Conservation (phyloP, 1,140 invertebrate species). For the Zaprionus inermis region DNA sequence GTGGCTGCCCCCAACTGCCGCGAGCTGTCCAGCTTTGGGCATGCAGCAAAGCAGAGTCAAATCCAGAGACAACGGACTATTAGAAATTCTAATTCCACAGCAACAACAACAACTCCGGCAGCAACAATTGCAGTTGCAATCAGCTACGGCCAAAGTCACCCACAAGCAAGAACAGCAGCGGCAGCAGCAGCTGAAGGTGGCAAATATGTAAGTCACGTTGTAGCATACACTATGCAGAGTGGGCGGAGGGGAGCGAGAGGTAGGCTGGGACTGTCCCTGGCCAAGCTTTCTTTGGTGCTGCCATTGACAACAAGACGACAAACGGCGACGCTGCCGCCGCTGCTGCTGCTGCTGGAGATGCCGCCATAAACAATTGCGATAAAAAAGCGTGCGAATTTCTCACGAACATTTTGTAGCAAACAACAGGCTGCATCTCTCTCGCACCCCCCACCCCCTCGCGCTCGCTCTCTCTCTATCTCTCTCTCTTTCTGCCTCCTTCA, state of each 20-base stretch:
- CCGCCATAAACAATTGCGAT: conserved; percentile 82
- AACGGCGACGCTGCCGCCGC: conserved; percentile 34
- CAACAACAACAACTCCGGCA: conserved; percentile 42
- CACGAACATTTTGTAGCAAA: conserved; percentile 69
- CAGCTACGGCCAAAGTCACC: conserved; percentile 63
- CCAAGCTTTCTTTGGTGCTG: conserved; percentile 76
- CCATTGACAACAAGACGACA: conserved; percentile 67
- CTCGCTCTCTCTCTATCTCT: conserved; percentile 1
- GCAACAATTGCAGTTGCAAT: conserved; percentile 48
- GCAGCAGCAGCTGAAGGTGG: conserved; percentile 64
- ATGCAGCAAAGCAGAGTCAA: conserved; percentile 36
- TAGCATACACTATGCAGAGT: conserved; percentile 35
- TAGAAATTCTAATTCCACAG: conserved; percentile 76
- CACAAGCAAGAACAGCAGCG: conserved; percentile 51
- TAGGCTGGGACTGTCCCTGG: conserved; percentile 24
- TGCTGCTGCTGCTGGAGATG: conserved; percentile 61
- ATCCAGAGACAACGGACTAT: conserved; percentile 59
- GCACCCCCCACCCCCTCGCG: background rate
- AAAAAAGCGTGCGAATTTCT: conserved; percentile 82
- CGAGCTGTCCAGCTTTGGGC: conserved; percentile 29
- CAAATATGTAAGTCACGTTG: conserved; percentile 83
- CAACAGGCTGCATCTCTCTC: conserved; percentile 16
- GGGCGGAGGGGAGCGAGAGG: background rate
- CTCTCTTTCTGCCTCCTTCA: background rate
- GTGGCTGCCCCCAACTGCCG: conserved; percentile 16